Evolutionary conservation across 2,888 invertebrate genomes (phyloP), one percentile per base, ranked within the genome.

Genomic region (Diadromus collaris): DNA sequence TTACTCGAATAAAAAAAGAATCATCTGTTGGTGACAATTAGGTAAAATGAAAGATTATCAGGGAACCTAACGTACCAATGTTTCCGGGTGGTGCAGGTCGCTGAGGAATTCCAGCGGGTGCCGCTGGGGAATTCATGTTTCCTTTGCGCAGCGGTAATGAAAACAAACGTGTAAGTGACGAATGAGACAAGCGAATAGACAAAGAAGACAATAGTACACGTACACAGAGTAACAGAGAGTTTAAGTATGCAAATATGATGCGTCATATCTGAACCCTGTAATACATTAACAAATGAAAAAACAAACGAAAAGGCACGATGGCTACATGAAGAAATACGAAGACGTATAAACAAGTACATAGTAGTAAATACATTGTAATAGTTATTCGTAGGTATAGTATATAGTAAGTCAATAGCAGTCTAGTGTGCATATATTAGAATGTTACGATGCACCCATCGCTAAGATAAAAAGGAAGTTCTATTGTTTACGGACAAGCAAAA

Each of bases 51-150:
- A 16, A 27, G 16, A 56, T 56, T 27, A 16, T 4, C 29, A 6
- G 19, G 44, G 16, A 27, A 44, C 67, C 38, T 68, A 82, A 89
- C 90, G 82, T 90, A 91, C 90, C 90, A 80, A 91, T 89, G 83
- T 85, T 89, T 85, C 88, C 85, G 79, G 90, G 90, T 84, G 90
- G 90, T 85, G 89, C 86, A 82, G 90, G 90, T 88, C 90, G 89
- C 87, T 90, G 90, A 68, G 90, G 90, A 81, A 87, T 87, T 85
- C 86, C 87, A 86, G 84, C 64, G 34, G 73, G 38, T 32, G 69
- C 85, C 68, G 82, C 80, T 75, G 86, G 84, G 83, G 86, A 83
- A 80, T 80, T 82, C 82, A 86, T 82, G 76, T 85, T 86, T 86
- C 88, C 90, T 90, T 86, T 82, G 86, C 80, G 88, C 88, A 86